A percentile compares a stretch with the other conserved stretches of the same genome.
Conservation (phyloP, 1,140 invertebrate species). For the Neodiprion pinetum region DNA sequence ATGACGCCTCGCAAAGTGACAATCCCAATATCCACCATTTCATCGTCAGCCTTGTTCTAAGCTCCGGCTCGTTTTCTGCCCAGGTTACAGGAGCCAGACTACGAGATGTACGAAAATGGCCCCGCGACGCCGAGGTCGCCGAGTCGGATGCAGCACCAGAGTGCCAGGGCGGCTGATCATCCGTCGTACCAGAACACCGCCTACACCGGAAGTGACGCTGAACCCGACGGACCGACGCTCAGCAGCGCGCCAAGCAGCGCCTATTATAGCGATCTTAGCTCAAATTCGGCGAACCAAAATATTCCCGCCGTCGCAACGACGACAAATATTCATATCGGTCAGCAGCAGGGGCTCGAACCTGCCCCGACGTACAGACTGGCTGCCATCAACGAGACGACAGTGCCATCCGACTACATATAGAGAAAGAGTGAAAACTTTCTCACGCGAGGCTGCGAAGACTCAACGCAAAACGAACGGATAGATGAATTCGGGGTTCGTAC, state of each 20-base stretch:
- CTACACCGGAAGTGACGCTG: constrained; percentile 70
- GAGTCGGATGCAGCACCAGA: constrained; percentile 49
- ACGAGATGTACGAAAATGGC: constrained; percentile 61
- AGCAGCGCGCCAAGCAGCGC: constrained; percentile 74
- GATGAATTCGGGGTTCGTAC: too few species aligned
- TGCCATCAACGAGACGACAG: constrained; percentile 70
- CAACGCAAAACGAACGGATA: too few species aligned
- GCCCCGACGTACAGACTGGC: constrained; percentile 63
- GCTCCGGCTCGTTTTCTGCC: constrained; percentile 1
- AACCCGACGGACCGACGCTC: constrained; percentile 68
- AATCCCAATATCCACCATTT: too few species aligned
- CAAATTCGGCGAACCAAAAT: constrained; percentile 31
- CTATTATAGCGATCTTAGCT: constrained; percentile 71
- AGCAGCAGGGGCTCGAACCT: constrained; percentile 38
- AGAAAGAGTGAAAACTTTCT: not conserved
- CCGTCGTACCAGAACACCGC: constrained; percentile 76
- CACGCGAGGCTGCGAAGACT: too few species aligned
- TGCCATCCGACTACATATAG: constrained; percentile 72
- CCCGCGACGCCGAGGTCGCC: constrained; percentile 48
- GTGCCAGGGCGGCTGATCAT: constrained; percentile 52
- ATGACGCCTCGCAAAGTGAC: too few species aligned
- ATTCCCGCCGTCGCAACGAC: constrained; percentile 33
- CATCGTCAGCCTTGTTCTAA: not conserved
- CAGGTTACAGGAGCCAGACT: constrained; percentile 59
- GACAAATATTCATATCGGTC: constrained; percentile 47